Evolutionary conservation across 2,797 vertebrate genomes (phyloP).

Genomic region (Eleutherodactylus coqui): DNA sequence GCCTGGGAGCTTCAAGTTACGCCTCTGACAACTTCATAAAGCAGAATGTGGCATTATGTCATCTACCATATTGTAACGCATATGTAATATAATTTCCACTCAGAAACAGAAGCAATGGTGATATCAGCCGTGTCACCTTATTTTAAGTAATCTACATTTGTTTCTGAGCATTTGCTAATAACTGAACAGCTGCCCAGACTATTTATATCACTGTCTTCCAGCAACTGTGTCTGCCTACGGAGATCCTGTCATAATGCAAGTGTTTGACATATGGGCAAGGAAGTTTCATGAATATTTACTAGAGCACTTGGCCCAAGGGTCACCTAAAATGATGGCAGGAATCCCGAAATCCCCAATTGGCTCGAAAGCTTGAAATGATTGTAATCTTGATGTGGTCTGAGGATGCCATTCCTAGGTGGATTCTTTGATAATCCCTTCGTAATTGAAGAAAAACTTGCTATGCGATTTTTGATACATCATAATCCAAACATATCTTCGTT

Average conservation of each 20-base stretch:
- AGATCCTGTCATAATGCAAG: conserved; percentile 48
- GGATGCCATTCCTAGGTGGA: conserved; percentile 15
- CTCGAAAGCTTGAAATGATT: conserved; percentile 35
- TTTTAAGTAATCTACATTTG: conserved; percentile 72
- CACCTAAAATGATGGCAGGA: conserved; percentile 34
- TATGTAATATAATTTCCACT: neutral
- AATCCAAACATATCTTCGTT: neutral
- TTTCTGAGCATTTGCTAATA: conserved; percentile 68
- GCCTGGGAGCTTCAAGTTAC: too few species aligned
- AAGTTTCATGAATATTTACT: conserved; percentile 44
- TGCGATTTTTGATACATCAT: neutral
- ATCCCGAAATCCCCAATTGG: conserved; percentile 28
- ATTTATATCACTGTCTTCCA: conserved; percentile 70
- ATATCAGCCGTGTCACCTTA: conserved; percentile 47
- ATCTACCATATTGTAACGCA: neutral
- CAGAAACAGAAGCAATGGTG: neutral
- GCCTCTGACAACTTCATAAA: too few species aligned
- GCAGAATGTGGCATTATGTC: too few species aligned
- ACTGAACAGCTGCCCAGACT: conserved; percentile 71
- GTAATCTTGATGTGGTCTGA: conserved; percentile 23
- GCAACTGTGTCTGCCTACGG: conserved; percentile 50
- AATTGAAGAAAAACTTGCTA: neutral
- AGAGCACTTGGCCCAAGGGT: conserved; percentile 37
- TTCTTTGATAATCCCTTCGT: neutral
- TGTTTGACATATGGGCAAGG: conserved; percentile 41